Percentiles rank a stretch among this genome's conserved stretches.
These are phyloP conservation scores for Eulemur rufifrons DNA, from an alignment of 2,113 vertebrate species.

Conservation along the genomic window DNA sequence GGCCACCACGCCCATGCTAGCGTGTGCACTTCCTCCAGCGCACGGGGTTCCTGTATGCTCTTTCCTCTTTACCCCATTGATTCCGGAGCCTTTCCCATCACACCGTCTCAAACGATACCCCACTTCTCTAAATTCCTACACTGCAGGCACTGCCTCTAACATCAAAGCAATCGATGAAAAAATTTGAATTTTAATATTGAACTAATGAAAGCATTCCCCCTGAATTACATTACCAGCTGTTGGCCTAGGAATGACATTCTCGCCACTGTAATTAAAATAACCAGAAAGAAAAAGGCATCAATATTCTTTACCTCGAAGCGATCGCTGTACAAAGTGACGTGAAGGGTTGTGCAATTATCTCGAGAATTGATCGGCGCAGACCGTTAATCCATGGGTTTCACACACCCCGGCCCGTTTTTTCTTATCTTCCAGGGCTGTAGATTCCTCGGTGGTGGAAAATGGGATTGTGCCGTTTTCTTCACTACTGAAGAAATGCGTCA, in stretches of 20 bases:
- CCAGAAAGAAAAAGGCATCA: background rate
- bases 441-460: background rate
- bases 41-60: fast-evolving
- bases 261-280: background rate
- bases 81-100: too few relatives aligned
- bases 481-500: background rate
- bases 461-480: background rate
- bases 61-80: fast-evolving
- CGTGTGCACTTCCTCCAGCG: fast-evolving
- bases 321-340: fast-evolving
- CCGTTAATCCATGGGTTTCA: background rate
- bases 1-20: fast-evolving
- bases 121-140: fast-evolving
- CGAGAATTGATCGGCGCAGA: fast-evolving
- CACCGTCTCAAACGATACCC: fast-evolving
- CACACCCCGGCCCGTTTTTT: fast-evolving
- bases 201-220: background rate
- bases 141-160: fast-evolving
- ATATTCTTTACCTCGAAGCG: background rate
- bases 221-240: background rate
- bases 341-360: background rate
- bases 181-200: background rate
- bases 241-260: background rate
- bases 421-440: background rate
- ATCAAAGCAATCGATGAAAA: background rate